Evolutionary conservation across 2,113 vertebrate genomes (phyloP), one percentile per base, ranked within the genome.

Genomic region (Hippocampus comes): DNA sequence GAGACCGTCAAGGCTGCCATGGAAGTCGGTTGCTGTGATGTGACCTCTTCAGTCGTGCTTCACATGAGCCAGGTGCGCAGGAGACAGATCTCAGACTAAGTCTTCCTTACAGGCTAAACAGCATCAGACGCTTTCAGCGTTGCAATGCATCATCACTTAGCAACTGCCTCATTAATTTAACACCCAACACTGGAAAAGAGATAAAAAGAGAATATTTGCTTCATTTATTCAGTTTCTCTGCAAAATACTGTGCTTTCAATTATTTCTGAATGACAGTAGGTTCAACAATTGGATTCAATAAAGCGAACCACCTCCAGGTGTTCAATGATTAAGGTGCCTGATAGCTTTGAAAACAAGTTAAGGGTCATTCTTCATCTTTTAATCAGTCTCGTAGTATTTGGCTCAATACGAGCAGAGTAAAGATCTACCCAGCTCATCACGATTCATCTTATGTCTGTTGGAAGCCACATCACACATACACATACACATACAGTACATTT

Each of bases 101-200:
- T 66, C 48, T 79, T 85, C 80, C 78, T 75, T 61, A 86, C 85
- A 72, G 76, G 83, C 89, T 82, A 86, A 70, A 75, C 76, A 38
- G 79, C 83, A 92, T 91, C 86, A 86, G 76, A 87, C 12, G 69
- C 78, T 85, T 70, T 86, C 74, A 68, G 75, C 78, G 59, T 84
- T 76, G 70, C 74, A 82, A 82, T 63, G 27, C 76, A 74, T 78
- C 84, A 89, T 92, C 86, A 89, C 93, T 94, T 90, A 94, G 91
- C 92, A 93, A 91, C 90, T 78, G 64, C 59, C 80, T 93, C 85
- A 86, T 92, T 90, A 91, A 92, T 90, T 91, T 93, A 82, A 78
- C 76, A 83, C 70, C 78, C 78, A 85, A 84, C 68, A 77, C 88
- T 82, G 65, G 63, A 74, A 84, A 78, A 81, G 82, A 87, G 30